Percentiles rank a stretch among this genome's conserved stretches.
Conservation (phyloP, 2,797 vertebrate species). For the Enteromius unitaeniatus region DNA sequence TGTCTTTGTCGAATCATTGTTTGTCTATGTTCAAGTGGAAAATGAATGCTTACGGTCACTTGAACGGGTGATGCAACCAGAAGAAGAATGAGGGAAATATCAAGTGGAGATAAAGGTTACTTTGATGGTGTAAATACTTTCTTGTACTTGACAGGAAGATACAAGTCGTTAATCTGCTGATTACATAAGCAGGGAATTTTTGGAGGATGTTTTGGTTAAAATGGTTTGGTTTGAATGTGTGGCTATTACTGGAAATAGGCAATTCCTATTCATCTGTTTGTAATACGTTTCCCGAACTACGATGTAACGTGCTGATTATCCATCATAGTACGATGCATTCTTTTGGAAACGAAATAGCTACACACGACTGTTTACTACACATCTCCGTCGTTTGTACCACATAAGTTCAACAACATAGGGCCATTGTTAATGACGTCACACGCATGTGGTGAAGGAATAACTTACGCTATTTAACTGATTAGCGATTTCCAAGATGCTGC, state of each 20-base stretch:
- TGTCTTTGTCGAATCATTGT: slow-evolving; percentile 50
- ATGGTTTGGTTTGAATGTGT: not conserved
- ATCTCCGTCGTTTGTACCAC: too few species aligned
- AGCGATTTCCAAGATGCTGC: too few species aligned
- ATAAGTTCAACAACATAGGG: too few species aligned
- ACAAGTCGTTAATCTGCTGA: slow-evolving; percentile 6
- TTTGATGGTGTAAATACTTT: slow-evolving; percentile 1
- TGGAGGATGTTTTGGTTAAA: slow-evolving; percentile 3
- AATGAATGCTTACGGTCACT: slow-evolving; percentile 21
- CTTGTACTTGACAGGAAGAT: slow-evolving; percentile 1
- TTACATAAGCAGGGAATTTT: not conserved
- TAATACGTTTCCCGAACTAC: not conserved
- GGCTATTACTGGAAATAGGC: not conserved
- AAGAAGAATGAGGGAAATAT: not conserved
- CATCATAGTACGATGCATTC: too few species aligned
- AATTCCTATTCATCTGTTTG: not conserved
- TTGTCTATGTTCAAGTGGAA: slow-evolving; percentile 50
- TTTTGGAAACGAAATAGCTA: too few species aligned
- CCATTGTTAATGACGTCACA: too few species aligned
- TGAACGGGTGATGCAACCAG: slow-evolving; percentile 41
- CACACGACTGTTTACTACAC: too few species aligned
- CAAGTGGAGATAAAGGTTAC: not conserved
- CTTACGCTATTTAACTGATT: too few species aligned
- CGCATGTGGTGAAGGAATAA: too few species aligned
- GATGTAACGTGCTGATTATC: too few species aligned